Percentiles rank a stretch among this genome's conserved stretches.
Evolutionary conservation across 2,888 invertebrate species (phyloP).

Genomic region (Agrotis ipsilon): DNA sequence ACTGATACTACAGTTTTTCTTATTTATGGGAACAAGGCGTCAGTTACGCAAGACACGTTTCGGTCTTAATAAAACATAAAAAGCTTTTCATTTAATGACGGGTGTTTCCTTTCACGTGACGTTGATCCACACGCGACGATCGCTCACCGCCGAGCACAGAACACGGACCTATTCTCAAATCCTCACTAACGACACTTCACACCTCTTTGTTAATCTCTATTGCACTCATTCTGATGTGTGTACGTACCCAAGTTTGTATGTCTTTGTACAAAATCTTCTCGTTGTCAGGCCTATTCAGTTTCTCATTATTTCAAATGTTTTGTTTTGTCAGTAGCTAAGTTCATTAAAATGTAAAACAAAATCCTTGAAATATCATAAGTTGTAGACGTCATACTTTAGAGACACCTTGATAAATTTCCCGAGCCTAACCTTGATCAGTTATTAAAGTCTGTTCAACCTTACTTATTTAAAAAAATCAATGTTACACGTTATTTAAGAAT

Average conservation of each 20-base stretch:
- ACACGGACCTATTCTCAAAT: conserved; percentile 22
- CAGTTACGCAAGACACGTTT: conserved; percentile 44
- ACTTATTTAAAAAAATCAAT: conserved; percentile 3
- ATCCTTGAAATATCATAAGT: conserved; percentile 27
- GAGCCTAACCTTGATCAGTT: conserved; percentile 23
- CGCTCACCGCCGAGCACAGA: conserved; percentile 18
- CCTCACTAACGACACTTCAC: conserved; percentile 29
- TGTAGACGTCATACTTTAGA: conserved; percentile 17
- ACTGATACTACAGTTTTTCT: neutral
- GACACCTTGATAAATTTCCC: conserved; percentile 11
- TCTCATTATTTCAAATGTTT: conserved; percentile 21
- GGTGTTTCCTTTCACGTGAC: conserved; percentile 42
- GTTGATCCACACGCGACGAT: conserved; percentile 34
- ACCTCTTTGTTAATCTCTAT: conserved; percentile 28
- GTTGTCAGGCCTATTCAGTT: conserved; percentile 19
- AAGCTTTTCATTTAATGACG: conserved; percentile 41
- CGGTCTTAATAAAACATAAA: conserved; percentile 36
- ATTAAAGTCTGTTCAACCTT: conserved; percentile 8
- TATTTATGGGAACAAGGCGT: conserved; percentile 16
- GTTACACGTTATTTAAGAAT: conserved; percentile 30
- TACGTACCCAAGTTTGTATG: conserved; percentile 9
- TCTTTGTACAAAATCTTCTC: conserved; percentile 9
- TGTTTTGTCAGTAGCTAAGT: conserved; percentile 19
- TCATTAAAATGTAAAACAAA: conserved; percentile 22
- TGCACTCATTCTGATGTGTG: conserved; percentile 17